Conservation (phyloP, 2,888 invertebrate species). For the Polyommatus icarus region DNA sequence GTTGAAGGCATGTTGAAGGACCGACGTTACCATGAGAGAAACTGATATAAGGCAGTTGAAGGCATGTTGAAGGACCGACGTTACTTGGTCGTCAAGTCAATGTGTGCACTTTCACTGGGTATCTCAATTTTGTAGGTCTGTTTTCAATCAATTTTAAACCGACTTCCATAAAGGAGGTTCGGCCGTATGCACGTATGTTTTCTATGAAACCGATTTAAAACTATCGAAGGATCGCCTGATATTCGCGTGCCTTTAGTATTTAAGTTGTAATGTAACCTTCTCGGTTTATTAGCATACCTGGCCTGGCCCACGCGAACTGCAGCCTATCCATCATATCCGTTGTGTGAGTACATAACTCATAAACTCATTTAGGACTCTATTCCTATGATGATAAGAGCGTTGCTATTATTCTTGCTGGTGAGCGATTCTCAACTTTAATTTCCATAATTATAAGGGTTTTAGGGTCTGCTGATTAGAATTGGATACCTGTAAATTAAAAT, state of each 20-base stretch:
- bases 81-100: no score
- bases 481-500: no score
- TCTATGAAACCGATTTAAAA: neutral
- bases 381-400: conserved; percentile 21
- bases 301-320: conserved; percentile 65
- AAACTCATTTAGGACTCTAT: conserved; percentile 43
- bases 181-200: no score
- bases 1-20: no score
- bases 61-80: no score
- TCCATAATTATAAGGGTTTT: neutral
- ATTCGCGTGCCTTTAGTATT: conserved; percentile 59
- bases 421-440: neutral
- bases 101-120: no score
- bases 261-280: conserved; percentile 58
- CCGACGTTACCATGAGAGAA: no score
- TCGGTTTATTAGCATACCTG: conserved; percentile 71
- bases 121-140: no score
- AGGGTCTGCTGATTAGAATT: neutral
- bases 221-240: neutral
- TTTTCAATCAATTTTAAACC: no score
- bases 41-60: no score
- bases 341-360: conserved; percentile 37
- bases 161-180: no score
- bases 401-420: neutral
- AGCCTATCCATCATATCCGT: conserved; percentile 68